These are phyloP conservation scores for Ramazzottius varieornatus DNA, from an alignment of 2,888 invertebrate species.

Conservation along the genomic window DNA sequence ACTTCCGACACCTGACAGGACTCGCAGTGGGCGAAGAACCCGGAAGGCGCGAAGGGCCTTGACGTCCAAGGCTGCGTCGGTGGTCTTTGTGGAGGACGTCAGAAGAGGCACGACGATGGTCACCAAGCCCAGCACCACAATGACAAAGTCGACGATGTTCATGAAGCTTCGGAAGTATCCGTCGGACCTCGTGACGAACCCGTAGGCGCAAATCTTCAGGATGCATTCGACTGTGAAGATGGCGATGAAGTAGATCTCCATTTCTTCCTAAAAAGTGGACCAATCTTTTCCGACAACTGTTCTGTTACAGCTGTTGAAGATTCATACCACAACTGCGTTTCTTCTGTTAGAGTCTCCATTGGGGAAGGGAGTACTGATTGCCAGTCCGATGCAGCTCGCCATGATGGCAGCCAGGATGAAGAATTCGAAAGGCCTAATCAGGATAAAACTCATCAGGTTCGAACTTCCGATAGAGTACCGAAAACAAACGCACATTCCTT, in stretches of 20 bases:
- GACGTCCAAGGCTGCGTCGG: slow-evolving; percentile 64
- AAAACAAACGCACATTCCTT: too few relatives aligned
- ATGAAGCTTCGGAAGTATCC: slow-evolving; percentile 95
- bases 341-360: slow-evolving; percentile 80
- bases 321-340: slow-evolving; percentile 75
- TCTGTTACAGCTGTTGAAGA: neutral
- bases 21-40: slow-evolving; percentile 77
- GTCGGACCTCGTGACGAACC: slow-evolving; percentile 81
- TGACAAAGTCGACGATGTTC: slow-evolving; percentile 55
- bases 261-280: slow-evolving; percentile 54
- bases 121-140: slow-evolving; percentile 92
- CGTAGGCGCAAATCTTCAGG: slow-evolving; percentile 97
- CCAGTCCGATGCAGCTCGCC: slow-evolving; percentile 94
- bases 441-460: too few relatives aligned
- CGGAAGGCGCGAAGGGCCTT: slow-evolving; percentile 95
- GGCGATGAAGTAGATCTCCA: slow-evolving; percentile 91
- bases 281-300: too few relatives aligned
- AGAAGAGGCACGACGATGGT: neutral
- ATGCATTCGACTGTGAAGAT: slow-evolving; percentile 96
- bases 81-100: neutral
- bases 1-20: slow-evolving; percentile 98
- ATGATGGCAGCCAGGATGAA: slow-evolving; percentile 94
- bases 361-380: slow-evolving; percentile 92
- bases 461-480: too few relatives aligned
- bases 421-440: slow-evolving; percentile 96